These are phyloP conservation scores for Isurus oxyrinchus DNA, from an alignment of 2,113 vertebrate genomes.

Conservation along the genomic window DNA sequence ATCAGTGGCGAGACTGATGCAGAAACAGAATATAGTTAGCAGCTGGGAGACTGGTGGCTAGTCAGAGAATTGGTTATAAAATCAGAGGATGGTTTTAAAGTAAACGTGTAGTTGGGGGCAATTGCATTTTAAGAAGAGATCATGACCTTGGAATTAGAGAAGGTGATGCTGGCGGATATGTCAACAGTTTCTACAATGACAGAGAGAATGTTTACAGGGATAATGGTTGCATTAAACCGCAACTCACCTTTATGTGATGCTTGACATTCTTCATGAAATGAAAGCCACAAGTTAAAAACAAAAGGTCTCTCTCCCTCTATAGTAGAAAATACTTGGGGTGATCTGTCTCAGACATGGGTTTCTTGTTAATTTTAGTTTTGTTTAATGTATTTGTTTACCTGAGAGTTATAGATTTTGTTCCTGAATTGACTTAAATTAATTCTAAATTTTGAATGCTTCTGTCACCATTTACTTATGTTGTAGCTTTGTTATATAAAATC, in stretches of 20 bases:
- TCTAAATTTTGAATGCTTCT: background rate
- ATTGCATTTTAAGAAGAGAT: background rate
- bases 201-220: background rate
- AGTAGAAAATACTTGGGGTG: background rate
- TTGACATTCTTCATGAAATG: background rate
- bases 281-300: background rate
- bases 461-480: background rate
- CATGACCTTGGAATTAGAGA: background rate
- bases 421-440: background rate
- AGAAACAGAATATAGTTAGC: background rate
- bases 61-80: background rate
- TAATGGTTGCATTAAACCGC: background rate
- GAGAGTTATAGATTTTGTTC: background rate
- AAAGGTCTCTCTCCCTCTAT: background rate
- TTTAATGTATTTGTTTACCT: background rate
- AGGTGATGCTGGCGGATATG: background rate
- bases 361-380: background rate
- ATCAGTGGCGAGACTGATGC: background rate
- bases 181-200: slow-evolving; percentile 4
- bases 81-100: background rate
- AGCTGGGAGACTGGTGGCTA: background rate
- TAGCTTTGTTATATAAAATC: background rate
- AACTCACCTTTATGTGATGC: slow-evolving; percentile 1
- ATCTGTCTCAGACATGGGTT: background rate
- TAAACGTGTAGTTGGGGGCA: background rate